Evolutionary conservation across 2,888 invertebrate species (phyloP).

Genomic region (Limnephilus auricula): DNA sequence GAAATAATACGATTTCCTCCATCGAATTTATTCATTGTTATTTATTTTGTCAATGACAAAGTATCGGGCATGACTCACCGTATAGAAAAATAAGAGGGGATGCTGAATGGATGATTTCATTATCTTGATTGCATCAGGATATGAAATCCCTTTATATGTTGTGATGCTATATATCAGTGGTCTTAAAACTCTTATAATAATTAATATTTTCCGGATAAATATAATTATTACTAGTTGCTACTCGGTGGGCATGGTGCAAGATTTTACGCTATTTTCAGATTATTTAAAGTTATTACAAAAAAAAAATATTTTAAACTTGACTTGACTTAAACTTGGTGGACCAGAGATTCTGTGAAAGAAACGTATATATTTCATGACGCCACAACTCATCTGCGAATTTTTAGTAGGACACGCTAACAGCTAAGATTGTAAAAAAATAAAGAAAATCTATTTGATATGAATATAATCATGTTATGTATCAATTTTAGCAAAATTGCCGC

Average conservation of each 20-base stretch:
- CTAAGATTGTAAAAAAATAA: not conserved
- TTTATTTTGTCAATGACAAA: constrained; percentile 19
- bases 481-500: not conserved
- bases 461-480: not conserved
- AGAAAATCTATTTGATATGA: not conserved
- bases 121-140: constrained; percentile 63
- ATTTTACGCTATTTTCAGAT: too few species aligned
- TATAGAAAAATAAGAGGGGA: constrained; percentile 49
- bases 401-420: not conserved
- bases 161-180: not conserved
- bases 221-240: too few species aligned
- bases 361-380: not conserved
- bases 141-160: constrained; percentile 47
- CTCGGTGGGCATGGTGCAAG: too few species aligned
- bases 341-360: not conserved
- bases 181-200: not conserved
- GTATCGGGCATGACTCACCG: constrained; percentile 46
- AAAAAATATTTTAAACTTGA: too few species aligned
- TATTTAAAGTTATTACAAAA: too few species aligned
- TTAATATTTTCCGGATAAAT: not conserved
- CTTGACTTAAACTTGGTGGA: too few species aligned
- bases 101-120: constrained; percentile 57
- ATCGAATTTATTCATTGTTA: constrained; percentile 17
- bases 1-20: constrained; percentile 7
- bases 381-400: not conserved